Percentiles rank a stretch among this genome's conserved stretches.
Evolutionary conservation across 2,797 vertebrate species (phyloP).

Genomic region (Falco novaeseelandiae): DNA sequence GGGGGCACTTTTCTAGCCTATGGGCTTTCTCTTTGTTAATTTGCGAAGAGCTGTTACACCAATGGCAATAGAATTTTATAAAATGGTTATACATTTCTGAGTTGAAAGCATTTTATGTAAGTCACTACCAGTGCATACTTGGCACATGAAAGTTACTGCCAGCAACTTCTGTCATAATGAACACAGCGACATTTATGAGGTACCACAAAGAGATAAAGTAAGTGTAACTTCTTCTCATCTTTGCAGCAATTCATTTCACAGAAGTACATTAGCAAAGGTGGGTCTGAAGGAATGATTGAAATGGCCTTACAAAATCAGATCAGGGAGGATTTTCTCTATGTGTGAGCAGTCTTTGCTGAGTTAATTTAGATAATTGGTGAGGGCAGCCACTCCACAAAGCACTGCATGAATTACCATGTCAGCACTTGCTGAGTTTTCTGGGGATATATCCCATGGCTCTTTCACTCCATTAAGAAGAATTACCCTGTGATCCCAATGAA

Average conservation of each 20-base stretch:
- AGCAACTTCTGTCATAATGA: not conserved
- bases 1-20: not conserved
- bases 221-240: not conserved
- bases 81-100: not conserved
- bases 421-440: constrained; percentile 34
- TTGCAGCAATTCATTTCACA: not conserved
- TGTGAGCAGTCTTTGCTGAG: not conserved
- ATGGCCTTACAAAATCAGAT: not conserved
- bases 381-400: not conserved
- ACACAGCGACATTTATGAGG: not conserved
- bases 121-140: not conserved
- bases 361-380: constrained; percentile 19
- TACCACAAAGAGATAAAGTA: not conserved
- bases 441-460: not conserved
- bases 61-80: not conserved
- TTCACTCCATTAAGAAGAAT: constrained; percentile 13
- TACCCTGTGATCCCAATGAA: not conserved
- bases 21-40: not conserved
- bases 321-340: not conserved
- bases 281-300: not conserved
- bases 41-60: not conserved
- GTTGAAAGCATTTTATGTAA: not conserved
- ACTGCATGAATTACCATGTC: not conserved
- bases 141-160: not conserved
- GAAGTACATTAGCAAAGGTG: not conserved